Base-by-base conservation (phyloP, 2,113 vertebrate genomes). In the Gasterosteus nipponicus region DNA sequence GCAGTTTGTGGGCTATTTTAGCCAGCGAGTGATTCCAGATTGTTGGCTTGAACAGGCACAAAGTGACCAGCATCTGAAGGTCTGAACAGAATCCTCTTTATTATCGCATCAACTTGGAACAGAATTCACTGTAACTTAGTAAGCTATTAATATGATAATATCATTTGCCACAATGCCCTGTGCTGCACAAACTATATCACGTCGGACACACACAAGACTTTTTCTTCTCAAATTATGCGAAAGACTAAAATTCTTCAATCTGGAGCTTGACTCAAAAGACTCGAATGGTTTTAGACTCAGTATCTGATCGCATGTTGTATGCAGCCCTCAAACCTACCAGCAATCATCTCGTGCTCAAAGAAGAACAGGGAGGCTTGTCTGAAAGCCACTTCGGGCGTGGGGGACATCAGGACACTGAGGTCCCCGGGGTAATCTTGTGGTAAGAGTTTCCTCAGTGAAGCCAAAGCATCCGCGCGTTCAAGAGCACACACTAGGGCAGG, bases 301-400 rank as follows among this genome's bases (percentile, higher is more conserved):
- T 18, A 46, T 62, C 57, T 73, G n/a, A 70, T 19, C 12, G 11
- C 9, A 73, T 51, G 18, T 42, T 65, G 59, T 62, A 35, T 16
- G 42, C 10, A 39, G 2, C 39, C 2, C 15, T 49, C 5, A 66
- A 73, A 66, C 79, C 75, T 86, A 94, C 93, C 89, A 8, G 87
- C 46, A 3, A 89, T 85, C 7, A 94, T 73, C 9, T 95, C 94
- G 0, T 15, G 63, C 74, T 94, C 75, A 4, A 86, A 90, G 82
- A 95, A 95, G 87, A 95, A 91, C 29, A 95, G 69, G 29, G 86
- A 15, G 1, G 90, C 87, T 84, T 94, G 94, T 70, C 93, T 93
- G 71, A 91, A 92, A 19, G 94, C 85, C 44, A 90, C 83, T 73
- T 95, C 90, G 1, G 94, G 93, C 16, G 92, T 94, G 31, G 89